Conservation (phyloP, 2,797 vertebrate species). For the Poecilia picta region DNA sequence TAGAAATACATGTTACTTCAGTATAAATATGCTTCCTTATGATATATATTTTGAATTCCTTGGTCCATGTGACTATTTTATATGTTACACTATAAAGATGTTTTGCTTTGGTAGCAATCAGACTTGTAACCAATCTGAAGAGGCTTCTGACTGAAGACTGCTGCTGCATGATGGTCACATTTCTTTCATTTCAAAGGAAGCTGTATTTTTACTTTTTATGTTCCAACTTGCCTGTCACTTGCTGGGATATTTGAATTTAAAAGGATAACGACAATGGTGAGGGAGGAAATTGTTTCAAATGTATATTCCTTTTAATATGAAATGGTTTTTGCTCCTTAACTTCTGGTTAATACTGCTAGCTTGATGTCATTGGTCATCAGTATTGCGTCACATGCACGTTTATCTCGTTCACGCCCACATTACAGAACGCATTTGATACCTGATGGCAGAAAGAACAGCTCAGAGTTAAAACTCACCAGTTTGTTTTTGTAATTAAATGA, state of each 20-base stretch:
- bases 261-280: neutral
- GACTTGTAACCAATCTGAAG: no score
- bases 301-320: constrained; percentile 1
- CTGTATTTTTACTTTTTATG: neutral
- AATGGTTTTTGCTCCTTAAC: neutral
- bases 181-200: neutral
- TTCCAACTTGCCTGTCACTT: no score
- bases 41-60: neutral
- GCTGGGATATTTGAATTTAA: neutral
- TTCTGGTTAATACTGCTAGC: neutral
- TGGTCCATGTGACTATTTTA: neutral
- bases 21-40: neutral
- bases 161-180: no score
- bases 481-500: neutral
- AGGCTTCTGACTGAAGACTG: no score
- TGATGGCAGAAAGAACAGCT: neutral
- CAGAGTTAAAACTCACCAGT: neutral
- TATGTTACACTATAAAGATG: neutral
- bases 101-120: no score
- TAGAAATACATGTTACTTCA: neutral
- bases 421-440: neutral
- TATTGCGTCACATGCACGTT: neutral
- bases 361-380: neutral
- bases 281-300: neutral
- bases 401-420: neutral